Evolutionary conservation across 2,888 invertebrate genomes (phyloP), one percentile per base, ranked within the genome.

Genomic region (Andrena dorsata): DNA sequence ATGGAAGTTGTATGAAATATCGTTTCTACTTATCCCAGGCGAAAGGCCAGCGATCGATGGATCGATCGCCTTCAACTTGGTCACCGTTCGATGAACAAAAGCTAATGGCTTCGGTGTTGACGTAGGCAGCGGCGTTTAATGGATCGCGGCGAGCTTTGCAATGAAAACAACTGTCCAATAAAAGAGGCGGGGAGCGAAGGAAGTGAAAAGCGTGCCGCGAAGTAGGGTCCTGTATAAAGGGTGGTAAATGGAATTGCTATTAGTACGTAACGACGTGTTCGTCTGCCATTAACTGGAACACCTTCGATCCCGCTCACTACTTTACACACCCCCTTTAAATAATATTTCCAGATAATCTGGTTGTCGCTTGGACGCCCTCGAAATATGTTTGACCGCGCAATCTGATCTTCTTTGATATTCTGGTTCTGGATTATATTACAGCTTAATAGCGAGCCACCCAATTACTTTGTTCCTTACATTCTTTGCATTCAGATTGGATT

Each of bases 91-190:
- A 82, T 79, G 85, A 85, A 83, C 85, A 80, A 86, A 83, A 85
- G 78, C 80, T 86, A 86, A 86, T 86, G 87, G 80, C 61, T 80
- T 41, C 80, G 69, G 66, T 89, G 89, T 89, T 89, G 89, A 89
- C 89, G 89, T 82, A 88, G 84, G 85, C 86, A 89, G 85, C 89
- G 84, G 84, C 86, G 84, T 86, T 86, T 89, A 89, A 89, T 88
- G 89, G 89, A 89, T 87, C 84, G 87, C 76, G 83, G 76, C 80
- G 82, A 83, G 85, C 84, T 88, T 88, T 84, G 83, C 83, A 86
- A 86, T 82, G 88, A 87, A 89, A 89, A 89, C 85, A 88, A 82
- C 80, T 78, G 78, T 78, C 35, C 83, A 60, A 76, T 83, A 82
- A 85, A 84, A 75, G 69, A 65, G 69, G 58, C 26, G 35, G 53